A percentile compares a stretch with the other conserved stretches of the same genome.
These are phyloP conservation scores for Melanostoma mellinum DNA, from an alignment of 2,888 invertebrate species.

Conservation along the genomic window DNA sequence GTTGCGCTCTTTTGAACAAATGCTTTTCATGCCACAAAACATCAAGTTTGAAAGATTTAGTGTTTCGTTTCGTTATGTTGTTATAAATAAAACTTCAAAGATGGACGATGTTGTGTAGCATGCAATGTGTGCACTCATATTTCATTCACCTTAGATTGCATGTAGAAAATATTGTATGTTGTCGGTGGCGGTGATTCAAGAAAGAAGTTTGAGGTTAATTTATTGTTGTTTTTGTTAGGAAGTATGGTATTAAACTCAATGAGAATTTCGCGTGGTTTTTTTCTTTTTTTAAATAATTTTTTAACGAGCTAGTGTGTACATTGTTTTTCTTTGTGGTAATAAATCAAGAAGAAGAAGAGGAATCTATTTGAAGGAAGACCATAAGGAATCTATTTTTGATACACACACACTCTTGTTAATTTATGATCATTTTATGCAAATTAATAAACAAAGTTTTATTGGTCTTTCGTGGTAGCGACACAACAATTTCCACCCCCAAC, in stretches of 20 bases:
- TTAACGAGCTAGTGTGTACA: constrained; percentile 1
- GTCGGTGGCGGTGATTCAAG: neutral
- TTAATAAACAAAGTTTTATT: too few species aligned
- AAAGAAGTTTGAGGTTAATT: neutral
- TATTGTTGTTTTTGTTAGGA: neutral
- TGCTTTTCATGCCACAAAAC: constrained; percentile 4
- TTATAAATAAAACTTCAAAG: constrained; percentile 43
- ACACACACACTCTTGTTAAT: too few species aligned
- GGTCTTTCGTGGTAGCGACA: too few species aligned
- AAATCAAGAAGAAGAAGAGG: constrained; percentile 11
- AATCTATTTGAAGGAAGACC: too few species aligned
- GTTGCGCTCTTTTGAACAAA: neutral
- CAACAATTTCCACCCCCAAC: too few species aligned
- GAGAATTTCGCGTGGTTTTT: constrained; percentile 41
- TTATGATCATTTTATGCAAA: too few species aligned
- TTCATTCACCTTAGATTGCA: constrained; percentile 38
- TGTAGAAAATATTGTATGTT: constrained; percentile 9
- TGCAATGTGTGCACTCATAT: constrained; percentile 28
- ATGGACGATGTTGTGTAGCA: constrained; percentile 6
- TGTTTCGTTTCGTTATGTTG: neutral
- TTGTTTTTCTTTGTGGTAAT: constrained; percentile 8
- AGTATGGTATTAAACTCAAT: constrained; percentile 6
- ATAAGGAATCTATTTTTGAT: too few species aligned
- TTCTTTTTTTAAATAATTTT: neutral
- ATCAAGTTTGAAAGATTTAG: constrained; percentile 28